Conservation (phyloP, 2,113 vertebrate species). For the Mesoclemmys tuberculata region DNA sequence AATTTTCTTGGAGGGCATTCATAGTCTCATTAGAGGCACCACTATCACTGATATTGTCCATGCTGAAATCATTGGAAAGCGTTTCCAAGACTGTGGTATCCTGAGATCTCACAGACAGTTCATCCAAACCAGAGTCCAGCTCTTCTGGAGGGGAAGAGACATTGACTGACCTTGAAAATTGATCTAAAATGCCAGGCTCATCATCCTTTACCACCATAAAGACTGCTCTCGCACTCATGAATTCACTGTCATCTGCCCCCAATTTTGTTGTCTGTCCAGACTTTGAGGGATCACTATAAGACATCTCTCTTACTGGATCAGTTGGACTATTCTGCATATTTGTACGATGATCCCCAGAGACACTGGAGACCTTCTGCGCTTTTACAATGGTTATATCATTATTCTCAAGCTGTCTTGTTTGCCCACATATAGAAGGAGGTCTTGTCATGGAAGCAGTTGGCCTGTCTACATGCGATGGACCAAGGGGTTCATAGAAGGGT, state of each 20-base stretch:
- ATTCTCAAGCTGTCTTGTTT: conserved; percentile 52
- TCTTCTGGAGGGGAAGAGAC: conserved; percentile 87
- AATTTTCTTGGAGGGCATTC: conserved; percentile 86
- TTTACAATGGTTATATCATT: conserved; percentile 43
- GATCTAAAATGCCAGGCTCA: conserved; percentile 83
- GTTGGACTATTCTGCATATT: not conserved
- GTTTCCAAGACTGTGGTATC: conserved; percentile 90
- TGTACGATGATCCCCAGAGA: conserved; percentile 53
- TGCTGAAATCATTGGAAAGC: conserved; percentile 91
- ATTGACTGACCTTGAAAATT: conserved; percentile 75
- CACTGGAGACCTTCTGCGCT: conserved; percentile 75
- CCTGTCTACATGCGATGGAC: conserved; percentile 71
- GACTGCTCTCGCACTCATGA: conserved; percentile 88
- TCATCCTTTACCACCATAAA: conserved; percentile 92
- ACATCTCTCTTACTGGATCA: conserved; percentile 59
- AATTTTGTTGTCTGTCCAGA: conserved; percentile 77
- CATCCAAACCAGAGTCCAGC: conserved; percentile 94
- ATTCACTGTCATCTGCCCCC: conserved; percentile 89
- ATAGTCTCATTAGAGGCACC: conserved; percentile 90
- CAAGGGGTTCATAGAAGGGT: conserved; percentile 88
- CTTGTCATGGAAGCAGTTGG: conserved; percentile 59
- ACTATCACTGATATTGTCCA: conserved; percentile 95
- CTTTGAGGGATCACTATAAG: conserved; percentile 69
- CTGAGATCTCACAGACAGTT: conserved; percentile 92
- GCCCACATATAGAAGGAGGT: conserved; percentile 24